Base-by-base conservation (phyloP, 2,888 invertebrate species). In the Maniola hyperantus region DNA sequence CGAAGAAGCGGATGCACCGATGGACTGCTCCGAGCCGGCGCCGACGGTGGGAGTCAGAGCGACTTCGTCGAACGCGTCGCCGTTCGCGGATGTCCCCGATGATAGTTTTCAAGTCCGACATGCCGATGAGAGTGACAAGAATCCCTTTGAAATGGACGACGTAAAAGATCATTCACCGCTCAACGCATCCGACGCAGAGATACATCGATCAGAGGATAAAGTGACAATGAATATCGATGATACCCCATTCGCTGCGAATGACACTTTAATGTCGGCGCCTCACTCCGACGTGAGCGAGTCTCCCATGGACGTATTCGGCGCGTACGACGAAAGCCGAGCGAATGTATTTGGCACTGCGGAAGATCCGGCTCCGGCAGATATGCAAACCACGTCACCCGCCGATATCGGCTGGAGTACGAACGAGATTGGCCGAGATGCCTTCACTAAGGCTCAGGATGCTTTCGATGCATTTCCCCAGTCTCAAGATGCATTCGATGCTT, bases 401-500 rank as follows among this genome's bases (percentile, higher is more conserved):
- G 87, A 88, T 36, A 73, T 83, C 4, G 84, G 79, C 13, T 84
- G 87, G 81, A 85, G 83, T 10, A 64, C 79, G 0, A 65, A 81
- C 0, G 88, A 89, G 46, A 76, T 81, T 77, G 76, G 78, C 68
- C 85, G 86, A 26, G 86, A 89, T 51, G 74, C 81, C 7, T 85
- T 87, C 62, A 81, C 87, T 1, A 83, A 84, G 64, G 82, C 88
- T 1, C 84, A 89, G 67, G 91, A 93, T 50, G 93, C 93, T 0
- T 98, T 98, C 75, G 98, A 98, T 83, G 97, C 97, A 0, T 86
- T 87, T 64, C 81, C 87, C 1, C 83, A 84, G 63, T 83, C 88
- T 1, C 85, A 89, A 67, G 91, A 93, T 50, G 93, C 93, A 0
- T 98, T 98, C 75, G 98, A 98, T 83, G 97, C 97, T 0, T 98